These are phyloP conservation scores for Ranitomeya variabilis DNA, from an alignment of 2,113 vertebrate genomes.

Conservation along the genomic window DNA sequence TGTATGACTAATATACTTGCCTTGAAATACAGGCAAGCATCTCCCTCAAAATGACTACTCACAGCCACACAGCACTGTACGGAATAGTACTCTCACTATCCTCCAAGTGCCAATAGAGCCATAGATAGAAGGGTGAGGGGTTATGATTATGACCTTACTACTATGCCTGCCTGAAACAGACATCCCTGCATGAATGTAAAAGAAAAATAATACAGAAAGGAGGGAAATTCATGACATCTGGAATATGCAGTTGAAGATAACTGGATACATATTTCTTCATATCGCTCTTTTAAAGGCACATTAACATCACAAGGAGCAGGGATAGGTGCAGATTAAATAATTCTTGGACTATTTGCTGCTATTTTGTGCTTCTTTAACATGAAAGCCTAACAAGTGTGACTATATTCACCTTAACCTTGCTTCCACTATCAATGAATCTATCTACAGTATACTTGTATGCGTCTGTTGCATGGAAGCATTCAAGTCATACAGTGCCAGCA, in stretches of 20 bases:
- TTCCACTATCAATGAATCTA: neutral
- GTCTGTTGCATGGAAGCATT: neutral
- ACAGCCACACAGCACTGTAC: neutral
- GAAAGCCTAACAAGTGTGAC: neutral
- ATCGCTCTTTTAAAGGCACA: too few species aligned
- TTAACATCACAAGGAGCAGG: too few species aligned
- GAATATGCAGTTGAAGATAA: too few species aligned
- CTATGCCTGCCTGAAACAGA: neutral
- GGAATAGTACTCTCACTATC: neutral
- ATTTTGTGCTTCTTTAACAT: neutral
- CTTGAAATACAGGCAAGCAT: conserved; percentile 3
- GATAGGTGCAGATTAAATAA: neutral
- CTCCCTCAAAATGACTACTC: neutral
- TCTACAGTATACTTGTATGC: too few species aligned
- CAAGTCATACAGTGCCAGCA: neutral
- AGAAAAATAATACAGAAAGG: neutral
- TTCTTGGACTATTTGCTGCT: neutral
- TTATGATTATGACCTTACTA: neutral
- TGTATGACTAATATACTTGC: neutral
- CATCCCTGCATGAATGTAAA: neutral
- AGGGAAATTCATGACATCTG: neutral
- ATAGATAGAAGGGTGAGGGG: neutral
- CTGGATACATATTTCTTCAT: too few species aligned
- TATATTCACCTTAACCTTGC: neutral
- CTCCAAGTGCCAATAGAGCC: neutral